phyloP scores from a whole-genome alignment of 2,797 vertebrate species.

The Pseudotriccus pelzelni region DNA sequence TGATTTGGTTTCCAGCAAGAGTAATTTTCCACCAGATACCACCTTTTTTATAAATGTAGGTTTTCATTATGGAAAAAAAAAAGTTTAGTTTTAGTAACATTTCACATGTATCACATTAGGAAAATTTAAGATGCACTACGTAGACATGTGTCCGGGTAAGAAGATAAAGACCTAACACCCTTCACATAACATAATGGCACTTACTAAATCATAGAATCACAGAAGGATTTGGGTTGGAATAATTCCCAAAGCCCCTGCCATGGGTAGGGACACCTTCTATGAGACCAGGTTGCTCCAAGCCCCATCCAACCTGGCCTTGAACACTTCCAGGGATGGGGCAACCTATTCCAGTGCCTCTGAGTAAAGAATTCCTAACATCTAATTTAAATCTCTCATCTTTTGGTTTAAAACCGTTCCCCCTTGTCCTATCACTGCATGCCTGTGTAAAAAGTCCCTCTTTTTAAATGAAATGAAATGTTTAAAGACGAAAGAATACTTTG shows the following conservation, averaged over 20 bases:
- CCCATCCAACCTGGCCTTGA: neutral
- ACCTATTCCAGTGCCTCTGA: neutral
- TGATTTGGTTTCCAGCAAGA: neutral
- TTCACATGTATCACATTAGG: fast-evolving
- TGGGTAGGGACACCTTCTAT: neutral
- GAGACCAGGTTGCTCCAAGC: neutral
- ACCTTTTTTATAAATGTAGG: neutral
- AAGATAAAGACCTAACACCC: neutral
- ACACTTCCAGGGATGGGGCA: neutral
- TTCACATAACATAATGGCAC: neutral
- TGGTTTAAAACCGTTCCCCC: neutral
- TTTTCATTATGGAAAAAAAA: neutral
- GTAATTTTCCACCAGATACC: fast-evolving
- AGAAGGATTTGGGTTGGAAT: neutral
- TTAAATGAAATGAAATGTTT: neutral
- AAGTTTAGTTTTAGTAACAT: neutral
- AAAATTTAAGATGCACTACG: neutral
- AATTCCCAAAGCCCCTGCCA: neutral
- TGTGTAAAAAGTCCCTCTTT: neutral
- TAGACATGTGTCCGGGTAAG: neutral
- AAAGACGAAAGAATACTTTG: neutral
- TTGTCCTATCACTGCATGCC: neutral
- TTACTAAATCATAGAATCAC: neutral
- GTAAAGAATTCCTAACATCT: neutral
- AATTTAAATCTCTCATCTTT: neutral